Percentiles rank a stretch among this genome's conserved stretches.
phyloP scores from a whole-genome alignment of 2,113 vertebrate species.

The Craseonycteris thonglongyai region DNA sequence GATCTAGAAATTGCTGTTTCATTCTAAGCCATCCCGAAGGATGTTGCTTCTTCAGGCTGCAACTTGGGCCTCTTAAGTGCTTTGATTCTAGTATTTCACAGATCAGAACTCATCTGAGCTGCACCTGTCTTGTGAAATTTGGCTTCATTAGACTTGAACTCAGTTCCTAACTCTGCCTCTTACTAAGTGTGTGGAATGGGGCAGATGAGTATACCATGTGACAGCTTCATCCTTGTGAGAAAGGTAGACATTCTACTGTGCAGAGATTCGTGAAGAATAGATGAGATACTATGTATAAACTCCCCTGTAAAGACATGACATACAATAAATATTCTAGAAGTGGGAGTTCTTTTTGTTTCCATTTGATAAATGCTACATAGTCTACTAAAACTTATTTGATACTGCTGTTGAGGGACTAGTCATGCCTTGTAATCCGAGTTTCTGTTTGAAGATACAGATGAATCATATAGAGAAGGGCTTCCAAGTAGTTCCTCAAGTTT shows the following conservation, averaged over 20 bases:
- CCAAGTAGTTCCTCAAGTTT: constrained; percentile 45
- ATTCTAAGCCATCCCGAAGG: not conserved
- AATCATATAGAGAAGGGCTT: constrained; percentile 34
- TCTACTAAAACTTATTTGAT: not conserved
- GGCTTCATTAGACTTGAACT: not conserved
- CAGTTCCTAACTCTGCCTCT: not conserved
- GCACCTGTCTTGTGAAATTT: not conserved
- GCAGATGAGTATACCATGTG: not conserved
- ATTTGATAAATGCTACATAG: not conserved
- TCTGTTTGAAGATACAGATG: constrained; percentile 54
- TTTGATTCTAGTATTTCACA: not conserved
- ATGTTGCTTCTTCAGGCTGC: not conserved
- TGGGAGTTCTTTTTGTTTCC: not conserved
- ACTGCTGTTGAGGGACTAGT: not conserved
- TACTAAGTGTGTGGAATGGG: not conserved
- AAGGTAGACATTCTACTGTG: not conserved
- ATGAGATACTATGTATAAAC: not conserved
- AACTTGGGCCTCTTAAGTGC: not conserved
- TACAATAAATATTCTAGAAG: not conserved
- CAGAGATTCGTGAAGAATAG: not conserved
- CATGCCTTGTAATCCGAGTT: constrained; percentile 5
- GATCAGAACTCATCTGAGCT: not conserved
- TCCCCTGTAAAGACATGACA: not conserved
- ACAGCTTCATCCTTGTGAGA: not conserved
- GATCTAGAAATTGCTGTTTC: not conserved